These are phyloP conservation scores for Pogona vitticeps DNA, from an alignment of 2,113 vertebrate genomes.

Conservation along the genomic window DNA sequence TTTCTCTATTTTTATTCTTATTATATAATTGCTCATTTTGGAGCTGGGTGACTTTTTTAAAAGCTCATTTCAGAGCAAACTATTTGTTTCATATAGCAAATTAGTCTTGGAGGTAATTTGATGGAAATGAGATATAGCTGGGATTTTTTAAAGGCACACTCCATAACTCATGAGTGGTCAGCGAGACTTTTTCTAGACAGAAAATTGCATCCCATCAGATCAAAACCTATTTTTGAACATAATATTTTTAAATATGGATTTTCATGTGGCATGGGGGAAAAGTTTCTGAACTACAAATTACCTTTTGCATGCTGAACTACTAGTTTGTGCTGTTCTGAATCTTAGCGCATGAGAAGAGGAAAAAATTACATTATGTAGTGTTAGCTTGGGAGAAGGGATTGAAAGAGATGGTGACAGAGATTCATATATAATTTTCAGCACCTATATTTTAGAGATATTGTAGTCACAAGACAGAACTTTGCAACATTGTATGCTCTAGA, in stretches of 20 bases:
- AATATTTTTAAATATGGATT: slow-evolving; percentile 5
- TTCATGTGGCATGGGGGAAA: neutral
- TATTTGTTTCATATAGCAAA: neutral
- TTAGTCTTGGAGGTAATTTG: neutral
- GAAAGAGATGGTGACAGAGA: neutral
- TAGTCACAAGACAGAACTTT: neutral
- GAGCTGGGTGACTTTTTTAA: neutral
- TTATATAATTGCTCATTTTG: neutral
- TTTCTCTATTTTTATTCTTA: neutral
- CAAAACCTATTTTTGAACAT: neutral
- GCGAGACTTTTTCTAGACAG: neutral
- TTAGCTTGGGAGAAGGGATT: neutral
- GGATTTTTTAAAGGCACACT: neutral
- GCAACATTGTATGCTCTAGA: slow-evolving; percentile 1
- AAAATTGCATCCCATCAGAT: neutral
- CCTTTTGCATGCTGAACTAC: neutral
- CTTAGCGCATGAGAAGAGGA: neutral
- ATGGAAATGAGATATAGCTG: neutral
- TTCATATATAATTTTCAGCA: neutral
- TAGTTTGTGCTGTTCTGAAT: neutral
- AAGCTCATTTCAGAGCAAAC: neutral
- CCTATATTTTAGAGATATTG: slow-evolving; percentile 50
- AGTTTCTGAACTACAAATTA: neutral
- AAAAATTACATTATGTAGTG: neutral
- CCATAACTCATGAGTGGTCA: neutral